phyloP scores from a whole-genome alignment of 2,888 invertebrate genomes.

The Onchidella celtica region DNA sequence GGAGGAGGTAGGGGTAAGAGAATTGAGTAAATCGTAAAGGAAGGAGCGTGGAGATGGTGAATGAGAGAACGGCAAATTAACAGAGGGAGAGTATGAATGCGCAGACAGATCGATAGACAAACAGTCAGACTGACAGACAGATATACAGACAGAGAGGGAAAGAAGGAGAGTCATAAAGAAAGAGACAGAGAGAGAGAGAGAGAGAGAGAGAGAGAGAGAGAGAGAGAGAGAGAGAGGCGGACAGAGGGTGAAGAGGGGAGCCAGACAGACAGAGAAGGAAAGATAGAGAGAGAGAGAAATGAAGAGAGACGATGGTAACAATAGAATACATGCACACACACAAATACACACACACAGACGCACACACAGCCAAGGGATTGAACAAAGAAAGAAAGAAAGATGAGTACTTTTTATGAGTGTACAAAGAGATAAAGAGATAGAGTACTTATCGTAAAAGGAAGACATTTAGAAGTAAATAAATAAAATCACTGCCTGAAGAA shows the following conservation, averaged over 20 bases:
- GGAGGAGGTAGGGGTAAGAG: too few species aligned
- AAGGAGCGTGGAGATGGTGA: too few species aligned
- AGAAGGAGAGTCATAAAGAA: not conserved
- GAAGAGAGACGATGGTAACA: conserved; percentile 5
- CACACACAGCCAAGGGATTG: not conserved
- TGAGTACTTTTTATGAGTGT: too few species aligned
- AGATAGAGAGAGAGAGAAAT: conserved; percentile 25
- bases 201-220: conserved; percentile 8
- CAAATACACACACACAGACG: not conserved
- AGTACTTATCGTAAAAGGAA: too few species aligned
- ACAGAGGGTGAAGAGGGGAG: not conserved
- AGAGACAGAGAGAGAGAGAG: conserved; percentile 44
- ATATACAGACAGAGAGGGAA: not conserved
- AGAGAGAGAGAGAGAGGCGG: conserved; percentile 33
- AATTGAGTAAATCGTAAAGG: too few species aligned
- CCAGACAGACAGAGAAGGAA: conserved; percentile 18
- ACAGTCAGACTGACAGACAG: not conserved
- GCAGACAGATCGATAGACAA: too few species aligned
- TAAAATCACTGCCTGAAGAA: too few species aligned
- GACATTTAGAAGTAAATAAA: too few species aligned
- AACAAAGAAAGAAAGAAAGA: too few species aligned
- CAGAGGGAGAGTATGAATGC: too few species aligned
- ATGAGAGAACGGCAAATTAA: too few species aligned
- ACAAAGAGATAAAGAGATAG: too few species aligned
- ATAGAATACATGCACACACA: not conserved